phyloP scores from a whole-genome alignment of 2,888 invertebrate genomes.

The Rhyacophila evoluta region DNA sequence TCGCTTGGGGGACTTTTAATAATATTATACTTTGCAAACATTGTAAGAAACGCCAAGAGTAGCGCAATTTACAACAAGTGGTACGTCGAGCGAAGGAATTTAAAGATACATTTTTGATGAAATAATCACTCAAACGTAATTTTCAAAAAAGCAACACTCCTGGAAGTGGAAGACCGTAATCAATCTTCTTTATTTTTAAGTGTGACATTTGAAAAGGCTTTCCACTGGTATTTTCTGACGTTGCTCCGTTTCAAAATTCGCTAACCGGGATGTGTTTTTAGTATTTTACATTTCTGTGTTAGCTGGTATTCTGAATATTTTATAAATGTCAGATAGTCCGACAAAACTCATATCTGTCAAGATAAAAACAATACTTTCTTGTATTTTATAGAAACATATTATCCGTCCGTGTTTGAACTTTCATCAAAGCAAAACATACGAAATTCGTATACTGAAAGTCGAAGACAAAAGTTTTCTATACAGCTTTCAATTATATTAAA shows the following conservation, averaged over 20 bases:
- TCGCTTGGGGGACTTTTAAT: too few relatives aligned
- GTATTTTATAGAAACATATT: too few relatives aligned
- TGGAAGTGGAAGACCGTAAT: not conserved
- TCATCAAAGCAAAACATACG: too few relatives aligned
- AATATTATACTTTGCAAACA: too few relatives aligned
- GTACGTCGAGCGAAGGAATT: not conserved
- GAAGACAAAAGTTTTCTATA: too few relatives aligned
- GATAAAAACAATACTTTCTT: not conserved
- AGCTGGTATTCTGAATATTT: not conserved
- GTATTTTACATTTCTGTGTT: not conserved
- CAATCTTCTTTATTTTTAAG: conserved; percentile 22
- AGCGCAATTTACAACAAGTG: too few relatives aligned
- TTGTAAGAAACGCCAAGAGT: too few relatives aligned
- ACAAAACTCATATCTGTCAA: not conserved
- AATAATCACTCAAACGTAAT: not conserved
- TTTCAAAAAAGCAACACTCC: not conserved
- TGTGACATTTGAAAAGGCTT: conserved; percentile 11
- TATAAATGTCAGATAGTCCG: conserved; percentile 4
- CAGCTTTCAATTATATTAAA: too few relatives aligned
- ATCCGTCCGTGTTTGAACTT: too few relatives aligned
- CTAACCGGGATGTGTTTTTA: not conserved
- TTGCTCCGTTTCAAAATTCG: not conserved
- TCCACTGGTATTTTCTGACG: not conserved
- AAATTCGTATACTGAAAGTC: too few relatives aligned
- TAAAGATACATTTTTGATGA: not conserved